Evolutionary conservation across 2,888 invertebrate genomes (phyloP), one percentile per base, ranked within the genome.

Genomic region (Pterobdella sp.): DNA sequence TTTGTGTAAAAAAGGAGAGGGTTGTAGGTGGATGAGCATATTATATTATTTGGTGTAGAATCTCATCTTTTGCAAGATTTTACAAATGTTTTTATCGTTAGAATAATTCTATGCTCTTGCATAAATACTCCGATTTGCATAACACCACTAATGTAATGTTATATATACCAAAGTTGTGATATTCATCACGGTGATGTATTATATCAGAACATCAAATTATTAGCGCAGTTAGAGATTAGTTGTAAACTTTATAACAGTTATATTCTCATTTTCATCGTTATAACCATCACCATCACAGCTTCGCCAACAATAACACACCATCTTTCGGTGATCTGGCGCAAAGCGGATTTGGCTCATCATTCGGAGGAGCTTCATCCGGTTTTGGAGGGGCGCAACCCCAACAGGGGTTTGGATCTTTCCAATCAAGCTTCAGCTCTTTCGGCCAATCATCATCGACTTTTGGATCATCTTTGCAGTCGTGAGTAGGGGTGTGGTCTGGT

Each of bases 301-400:
- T 72, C 64, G 72, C 72, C 22, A 36, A 26, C 31, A 64, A 36
- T 37, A 60, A 56, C 56, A 64, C 72, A 1, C 72, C 72, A 10
- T 72, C 72, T n/a, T 70, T 70, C 56, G 56, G 49, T 32, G 32
- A 31, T 10, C 56, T 70, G 70, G 70, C 70, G 7, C 52, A 56
- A 34, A 32, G 52, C 4, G 65, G 63, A 7, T 74, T 74, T 66
- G 72, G 72, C n/a, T 31, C 32, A 29, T 29, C 60, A 34, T 36
- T 49, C 42, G 34, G 32, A 29, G 72, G 66, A 42, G 31, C 32
- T 1, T 29, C 66, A 7, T 29, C 32, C 22, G 35, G 35, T 14
- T 71, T 71, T 35, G 56, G 56, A 14, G n/a, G 14, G 4, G 14
- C n/a, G 7, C n/a, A 26, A n/a, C 65, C 32, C 7, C 31, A 3